Conservation (phyloP, 2,797 vertebrate genomes). For the Chloroceryle inda region DNA sequence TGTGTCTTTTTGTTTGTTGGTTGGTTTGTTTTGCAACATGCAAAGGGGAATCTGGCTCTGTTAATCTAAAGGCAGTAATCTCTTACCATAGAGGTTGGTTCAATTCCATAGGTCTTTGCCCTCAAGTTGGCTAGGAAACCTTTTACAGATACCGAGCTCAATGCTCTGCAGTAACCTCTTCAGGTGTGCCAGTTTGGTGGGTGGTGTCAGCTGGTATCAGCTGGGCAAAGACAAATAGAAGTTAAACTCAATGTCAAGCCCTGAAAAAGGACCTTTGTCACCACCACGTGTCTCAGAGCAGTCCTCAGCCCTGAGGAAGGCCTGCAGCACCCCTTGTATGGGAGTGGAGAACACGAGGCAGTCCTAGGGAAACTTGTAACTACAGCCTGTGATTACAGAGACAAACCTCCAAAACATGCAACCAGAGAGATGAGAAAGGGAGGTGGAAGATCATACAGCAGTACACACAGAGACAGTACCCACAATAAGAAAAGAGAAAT, state of each 20-base stretch:
- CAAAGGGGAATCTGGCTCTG: neutral
- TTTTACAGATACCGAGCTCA: neutral
- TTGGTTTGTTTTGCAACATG: neutral
- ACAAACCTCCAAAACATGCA: rapidly evolving
- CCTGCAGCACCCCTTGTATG: neutral
- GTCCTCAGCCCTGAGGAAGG: neutral
- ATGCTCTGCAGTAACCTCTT: neutral
- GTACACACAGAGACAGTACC: neutral
- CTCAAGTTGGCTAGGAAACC: neutral
- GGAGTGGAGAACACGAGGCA: neutral
- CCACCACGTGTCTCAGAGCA: neutral
- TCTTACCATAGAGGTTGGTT: neutral
- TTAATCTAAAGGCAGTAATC: neutral
- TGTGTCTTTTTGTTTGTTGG: too few species aligned
- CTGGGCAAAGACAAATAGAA: conserved; percentile 12
- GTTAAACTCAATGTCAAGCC: neutral
- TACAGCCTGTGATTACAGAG: neutral
- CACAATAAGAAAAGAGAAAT: neutral
- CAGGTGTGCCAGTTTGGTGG: neutral
- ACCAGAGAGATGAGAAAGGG: neutral
- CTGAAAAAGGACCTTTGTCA: conserved; percentile 28
- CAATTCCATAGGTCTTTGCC: neutral
- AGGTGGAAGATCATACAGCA: neutral
- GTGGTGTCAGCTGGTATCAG: neutral
- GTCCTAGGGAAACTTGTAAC: neutral